Percentiles rank a stretch among this genome's conserved stretches.
Conservation (phyloP, 2,888 invertebrate genomes). For the Germaria angustata region DNA sequence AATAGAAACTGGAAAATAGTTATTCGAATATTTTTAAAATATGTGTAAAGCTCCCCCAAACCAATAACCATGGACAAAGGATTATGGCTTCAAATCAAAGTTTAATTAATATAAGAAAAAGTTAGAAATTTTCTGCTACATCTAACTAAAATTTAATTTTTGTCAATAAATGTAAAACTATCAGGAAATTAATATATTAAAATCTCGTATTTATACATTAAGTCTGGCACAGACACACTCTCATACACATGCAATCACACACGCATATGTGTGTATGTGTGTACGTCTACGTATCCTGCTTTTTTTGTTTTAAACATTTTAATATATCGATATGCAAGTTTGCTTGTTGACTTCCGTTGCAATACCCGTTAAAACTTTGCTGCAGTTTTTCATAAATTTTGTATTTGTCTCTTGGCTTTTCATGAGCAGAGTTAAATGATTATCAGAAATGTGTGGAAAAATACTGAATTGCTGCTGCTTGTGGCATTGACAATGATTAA, state of each 20-base stretch:
- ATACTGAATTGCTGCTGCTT: background rate
- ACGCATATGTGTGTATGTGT: too few species aligned
- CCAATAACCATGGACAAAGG: too few species aligned
- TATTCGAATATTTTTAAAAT: too few species aligned
- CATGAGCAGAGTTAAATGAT: background rate
- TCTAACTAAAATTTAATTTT: too few species aligned
- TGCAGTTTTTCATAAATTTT: background rate
- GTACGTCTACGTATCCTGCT: too few species aligned
- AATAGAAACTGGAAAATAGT: too few species aligned
- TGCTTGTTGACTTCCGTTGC: conserved; percentile 29
- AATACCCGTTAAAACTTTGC: background rate
- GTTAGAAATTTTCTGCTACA: too few species aligned
- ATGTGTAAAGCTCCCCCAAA: too few species aligned
- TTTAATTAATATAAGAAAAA: too few species aligned
- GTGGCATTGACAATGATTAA: conserved; percentile 31
- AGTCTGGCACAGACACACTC: background rate
- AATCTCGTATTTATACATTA: background rate
- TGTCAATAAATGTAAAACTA: too few species aligned
- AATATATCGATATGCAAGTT: background rate
- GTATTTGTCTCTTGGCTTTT: background rate
- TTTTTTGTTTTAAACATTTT: background rate
- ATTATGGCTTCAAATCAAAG: too few species aligned
- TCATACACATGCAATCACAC: background rate
- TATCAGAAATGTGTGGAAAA: background rate
- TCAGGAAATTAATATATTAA: background rate